These are phyloP conservation scores for Centropus unirufus DNA, from an alignment of 2,113 vertebrate genomes.

Conservation along the genomic window DNA sequence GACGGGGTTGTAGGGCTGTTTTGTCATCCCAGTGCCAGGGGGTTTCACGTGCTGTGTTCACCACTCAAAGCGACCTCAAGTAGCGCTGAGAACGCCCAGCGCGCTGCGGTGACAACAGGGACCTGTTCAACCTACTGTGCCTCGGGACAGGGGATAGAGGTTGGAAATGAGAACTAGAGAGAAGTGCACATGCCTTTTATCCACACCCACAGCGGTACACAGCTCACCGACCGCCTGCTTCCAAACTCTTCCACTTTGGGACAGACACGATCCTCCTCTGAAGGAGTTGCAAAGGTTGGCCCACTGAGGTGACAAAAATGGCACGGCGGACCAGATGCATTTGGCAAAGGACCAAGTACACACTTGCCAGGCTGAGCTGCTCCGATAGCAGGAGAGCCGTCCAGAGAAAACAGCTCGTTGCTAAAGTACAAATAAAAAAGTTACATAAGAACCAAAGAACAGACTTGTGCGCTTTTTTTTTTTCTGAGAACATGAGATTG, in stretches of 20 bases:
- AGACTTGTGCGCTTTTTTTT: conserved; percentile 54
- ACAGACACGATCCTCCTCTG: conserved; percentile 33
- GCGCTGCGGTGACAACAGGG: background rate
- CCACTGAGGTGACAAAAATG: conserved; percentile 35
- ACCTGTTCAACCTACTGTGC: conserved; percentile 26
- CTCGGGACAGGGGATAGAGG: conserved; percentile 35
- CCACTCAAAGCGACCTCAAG: background rate
- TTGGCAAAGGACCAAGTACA: conserved; percentile 37
- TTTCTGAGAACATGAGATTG: conserved; percentile 31
- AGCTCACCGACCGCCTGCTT: background rate
- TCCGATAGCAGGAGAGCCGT: background rate
- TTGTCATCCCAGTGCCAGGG: background rate
- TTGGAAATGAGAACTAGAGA: conserved; percentile 38
- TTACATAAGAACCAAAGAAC: conserved; percentile 6
- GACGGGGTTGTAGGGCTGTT: background rate
- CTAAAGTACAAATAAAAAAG: conserved; percentile 15
- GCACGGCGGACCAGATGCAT: conserved; percentile 14
- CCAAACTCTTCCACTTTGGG: background rate
- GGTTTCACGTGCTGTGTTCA: background rate
- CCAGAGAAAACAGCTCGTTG: background rate
- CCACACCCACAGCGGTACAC: conserved; percentile 21
- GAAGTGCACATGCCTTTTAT: conserved; percentile 48
- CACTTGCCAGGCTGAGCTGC: background rate
- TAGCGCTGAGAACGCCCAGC: background rate
- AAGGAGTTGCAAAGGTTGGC: background rate